phyloP scores from a whole-genome alignment of 2,797 vertebrate genomes.

The Monodelphis domestica region DNA sequence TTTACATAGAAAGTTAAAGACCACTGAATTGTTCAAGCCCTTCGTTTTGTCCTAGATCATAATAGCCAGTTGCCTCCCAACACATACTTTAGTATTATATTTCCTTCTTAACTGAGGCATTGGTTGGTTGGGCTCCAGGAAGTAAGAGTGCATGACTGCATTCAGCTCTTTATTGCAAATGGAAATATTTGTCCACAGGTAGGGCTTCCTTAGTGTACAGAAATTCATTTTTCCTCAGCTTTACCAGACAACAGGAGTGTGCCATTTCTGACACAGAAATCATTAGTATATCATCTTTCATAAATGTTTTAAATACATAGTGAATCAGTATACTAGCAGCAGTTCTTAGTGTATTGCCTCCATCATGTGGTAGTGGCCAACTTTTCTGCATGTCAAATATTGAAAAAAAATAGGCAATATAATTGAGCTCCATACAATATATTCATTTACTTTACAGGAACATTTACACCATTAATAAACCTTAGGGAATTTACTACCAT shows the following conservation, averaged over 20 bases:
- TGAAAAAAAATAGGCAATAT: slow-evolving; percentile 35
- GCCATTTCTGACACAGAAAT: slow-evolving; percentile 24
- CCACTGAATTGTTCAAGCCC: neutral
- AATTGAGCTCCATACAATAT: slow-evolving; percentile 5
- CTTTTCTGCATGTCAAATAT: slow-evolving; percentile 22
- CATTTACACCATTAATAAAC: slow-evolving; percentile 41
- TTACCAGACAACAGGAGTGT: slow-evolving; percentile 12
- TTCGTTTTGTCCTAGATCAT: neutral
- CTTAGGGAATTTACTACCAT: slow-evolving; percentile 12
- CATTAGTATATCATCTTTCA: slow-evolving; percentile 50
- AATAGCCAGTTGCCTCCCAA: neutral
- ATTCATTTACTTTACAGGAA: slow-evolving; percentile 20
- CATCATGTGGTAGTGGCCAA: slow-evolving; percentile 28
- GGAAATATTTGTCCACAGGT: neutral
- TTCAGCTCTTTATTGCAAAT: neutral
- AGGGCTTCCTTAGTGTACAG: slow-evolving; percentile 29
- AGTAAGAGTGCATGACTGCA: neutral
- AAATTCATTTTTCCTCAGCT: slow-evolving; percentile 22
- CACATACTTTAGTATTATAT: neutral
- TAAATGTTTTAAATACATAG: slow-evolving; percentile 45
- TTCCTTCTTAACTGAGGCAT: neutral
- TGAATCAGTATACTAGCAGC: slow-evolving; percentile 30
- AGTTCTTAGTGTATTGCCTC: slow-evolving; percentile 25
- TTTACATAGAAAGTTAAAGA: neutral
- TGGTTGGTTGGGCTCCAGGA: neutral